Base-by-base conservation (phyloP, 2,113 vertebrate genomes). In the Dasyurus viverrinus region DNA sequence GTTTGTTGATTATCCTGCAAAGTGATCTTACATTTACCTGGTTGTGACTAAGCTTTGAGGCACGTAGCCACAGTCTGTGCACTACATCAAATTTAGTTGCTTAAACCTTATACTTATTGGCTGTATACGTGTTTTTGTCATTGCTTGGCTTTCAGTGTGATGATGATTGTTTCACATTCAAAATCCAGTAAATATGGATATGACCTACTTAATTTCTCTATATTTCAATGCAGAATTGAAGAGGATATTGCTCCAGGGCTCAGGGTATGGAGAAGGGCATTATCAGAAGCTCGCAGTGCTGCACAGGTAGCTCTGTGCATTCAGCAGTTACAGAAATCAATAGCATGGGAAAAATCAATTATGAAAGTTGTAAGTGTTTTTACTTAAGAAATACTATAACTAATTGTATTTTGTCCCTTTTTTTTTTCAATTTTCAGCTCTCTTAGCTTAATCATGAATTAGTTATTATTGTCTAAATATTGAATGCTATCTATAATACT, bases 271-370 rank as follows among this genome's bases (percentile, higher is more conserved):
- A 99, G 99, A 98, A 99, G 99, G 98, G 99, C 99, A 54, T 98
- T 99, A 97, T 98, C 98, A 93, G 99, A 99, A 98, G 99, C 99
- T 0, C 99, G 99, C 92, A 99, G 99, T 97, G 99, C 99, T 90
- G 99, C 99, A 90, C 99, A 99, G 98, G 98, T 99, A 98, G 99
- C 99, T 97, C 99, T 99, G 98, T 99, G 99, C 97, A 99, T 99
- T 98, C 99, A 99, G 98, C 99, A 99, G 95, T 99, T 99, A 97
- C 99, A 99, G 99, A 99, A 99, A 98, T 99, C 99, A 94, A 99
- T 99, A 97, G 99, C 99, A 94, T 99, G 99, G 99, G 99, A 99
- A 98, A 99, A 99, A 98, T 99, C 99, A 96, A 99, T 99, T 98
- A 99, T 99, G 99, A 99, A 99, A 99, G 99, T 99, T 99, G 99